Evolutionary conservation across 1,140 invertebrate species (phyloP).

Genomic region (Physella acuta): DNA sequence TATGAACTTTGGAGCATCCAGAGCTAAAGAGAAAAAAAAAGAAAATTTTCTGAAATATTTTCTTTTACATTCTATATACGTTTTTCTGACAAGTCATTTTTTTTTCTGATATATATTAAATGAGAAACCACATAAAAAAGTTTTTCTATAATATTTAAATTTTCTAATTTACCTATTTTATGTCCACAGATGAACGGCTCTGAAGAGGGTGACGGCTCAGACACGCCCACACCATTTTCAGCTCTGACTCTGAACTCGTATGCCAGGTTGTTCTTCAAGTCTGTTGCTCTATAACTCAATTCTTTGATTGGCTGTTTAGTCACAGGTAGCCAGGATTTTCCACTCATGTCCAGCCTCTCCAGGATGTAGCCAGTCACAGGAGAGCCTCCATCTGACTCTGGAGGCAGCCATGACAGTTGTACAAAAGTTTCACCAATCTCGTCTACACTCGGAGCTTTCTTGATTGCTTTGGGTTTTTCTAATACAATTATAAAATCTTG

Average conservation of each 20-base stretch:
- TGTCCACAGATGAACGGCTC: conserved; percentile 76
- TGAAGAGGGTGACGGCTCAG: conserved; percentile 74
- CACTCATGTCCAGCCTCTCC: conserved; percentile 62
- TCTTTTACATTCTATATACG: too few species aligned
- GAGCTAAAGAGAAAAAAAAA: conserved; percentile 32
- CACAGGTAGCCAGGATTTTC: conserved; percentile 84
- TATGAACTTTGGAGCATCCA: conserved; percentile 46
- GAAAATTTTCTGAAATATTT: background rate
- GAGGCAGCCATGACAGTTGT: conserved; percentile 93
- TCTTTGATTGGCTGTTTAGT: conserved; percentile 80
- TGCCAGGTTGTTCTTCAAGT: conserved; percentile 78
- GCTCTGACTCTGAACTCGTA: conserved; percentile 97
- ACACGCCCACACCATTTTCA: conserved; percentile 92
- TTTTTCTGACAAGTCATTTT: background rate
- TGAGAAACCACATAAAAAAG: background rate
- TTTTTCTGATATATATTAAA: background rate
- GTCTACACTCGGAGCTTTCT: conserved; percentile 65
- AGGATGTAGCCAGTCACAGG: conserved; percentile 79
- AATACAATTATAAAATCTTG: background rate
- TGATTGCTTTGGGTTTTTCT: conserved; percentile 47
- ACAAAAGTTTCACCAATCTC: conserved; percentile 92
- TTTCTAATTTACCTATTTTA: conserved; percentile 63
- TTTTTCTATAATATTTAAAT: too few species aligned
- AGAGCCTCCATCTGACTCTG: conserved; percentile 95
- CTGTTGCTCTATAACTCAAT: conserved; percentile 80